These are phyloP conservation scores for Agriopis aurantiaria DNA, from an alignment of 2,888 invertebrate genomes.

Conservation along the genomic window DNA sequence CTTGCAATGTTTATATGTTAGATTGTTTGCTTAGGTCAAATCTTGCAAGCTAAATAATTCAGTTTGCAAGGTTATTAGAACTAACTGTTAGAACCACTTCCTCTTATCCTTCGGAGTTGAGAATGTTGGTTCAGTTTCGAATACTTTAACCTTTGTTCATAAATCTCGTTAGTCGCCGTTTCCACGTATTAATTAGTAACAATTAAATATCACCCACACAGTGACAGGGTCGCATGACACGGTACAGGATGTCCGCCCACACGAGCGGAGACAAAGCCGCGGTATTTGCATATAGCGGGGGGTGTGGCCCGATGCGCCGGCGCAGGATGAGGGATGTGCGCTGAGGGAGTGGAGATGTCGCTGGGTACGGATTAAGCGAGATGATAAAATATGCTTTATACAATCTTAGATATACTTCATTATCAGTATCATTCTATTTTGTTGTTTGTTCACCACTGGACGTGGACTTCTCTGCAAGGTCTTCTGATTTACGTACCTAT, in stretches of 20 bases:
- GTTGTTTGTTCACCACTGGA: no score
- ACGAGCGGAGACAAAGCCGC: slow-evolving; percentile 44
- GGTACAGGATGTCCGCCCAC: slow-evolving; percentile 38
- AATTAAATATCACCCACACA: slow-evolving; percentile 39
- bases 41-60: no score
- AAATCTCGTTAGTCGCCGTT: slow-evolving; percentile 5
- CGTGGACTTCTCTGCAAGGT: no score
- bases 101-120: no score
- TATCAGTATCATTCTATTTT: no score
- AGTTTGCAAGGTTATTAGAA: no score
- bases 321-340: slow-evolving; percentile 34
- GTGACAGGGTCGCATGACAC: slow-evolving; percentile 25
- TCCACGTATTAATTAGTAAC: slow-evolving; percentile 43
- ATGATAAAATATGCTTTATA: background rate
- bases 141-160: background rate
- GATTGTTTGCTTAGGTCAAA: no score
- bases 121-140: no score
- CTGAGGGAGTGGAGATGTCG: slow-evolving; percentile 18
- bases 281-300: slow-evolving; percentile 48
- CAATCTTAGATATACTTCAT: no score
- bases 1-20: no score
- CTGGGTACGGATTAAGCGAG: slow-evolving; percentile 21
- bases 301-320: slow-evolving; percentile 39
- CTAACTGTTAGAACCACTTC: no score
- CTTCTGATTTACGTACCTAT: no score